Base-by-base conservation (phyloP, 2,113 vertebrate species). In the Sinocyclocheilus grahami region DNA sequence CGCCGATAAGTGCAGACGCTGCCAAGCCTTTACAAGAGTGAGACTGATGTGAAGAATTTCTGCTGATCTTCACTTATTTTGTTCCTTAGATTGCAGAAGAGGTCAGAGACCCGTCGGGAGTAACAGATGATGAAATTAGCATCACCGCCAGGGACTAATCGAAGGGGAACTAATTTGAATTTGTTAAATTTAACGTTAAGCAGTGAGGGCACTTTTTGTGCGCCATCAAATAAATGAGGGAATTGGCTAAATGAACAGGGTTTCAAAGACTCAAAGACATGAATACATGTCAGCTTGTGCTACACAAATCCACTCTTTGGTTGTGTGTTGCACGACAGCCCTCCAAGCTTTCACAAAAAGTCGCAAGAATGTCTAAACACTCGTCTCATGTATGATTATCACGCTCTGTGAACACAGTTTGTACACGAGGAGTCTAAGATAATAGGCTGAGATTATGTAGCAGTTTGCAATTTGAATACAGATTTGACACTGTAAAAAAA, bases 91-190 rank as follows among this genome's bases (percentile, higher is more conserved):
- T 30, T 14, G 37, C 85, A 18, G 79, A 37, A 46, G 65, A 87
- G 80, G 86, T 83, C 81, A 87, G 42, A 62, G 85, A 71, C 67
- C 65, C 75, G 30, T 85, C 69, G 81, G 86, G 78, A 85, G 85
- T 60, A 82, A 55, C 86, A 87, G 86, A 82, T 90, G 89, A 90
- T 88, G 85, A 88, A 90, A 89, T 88, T 88, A 90, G 80, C 82
- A 74, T 85, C 60, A 81, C 53, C 60, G 79, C 55, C 88, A 78
- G 87, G 77, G 79, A 85, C 30, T 78, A 85, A 84, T 82, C 76
- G 78, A 86, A 85, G 85, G 14, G 11, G 79, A 88, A 89, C 85
- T 90, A 85, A 90, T 89, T 58, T 55, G 85, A 87, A 87, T 90
- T 86, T 90, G 89, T 89, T 87, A 87, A 78, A 87, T 89, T 89